These are phyloP conservation scores for Hydrophis major DNA, from an alignment of 2,797 vertebrate genomes.

Conservation along the genomic window DNA sequence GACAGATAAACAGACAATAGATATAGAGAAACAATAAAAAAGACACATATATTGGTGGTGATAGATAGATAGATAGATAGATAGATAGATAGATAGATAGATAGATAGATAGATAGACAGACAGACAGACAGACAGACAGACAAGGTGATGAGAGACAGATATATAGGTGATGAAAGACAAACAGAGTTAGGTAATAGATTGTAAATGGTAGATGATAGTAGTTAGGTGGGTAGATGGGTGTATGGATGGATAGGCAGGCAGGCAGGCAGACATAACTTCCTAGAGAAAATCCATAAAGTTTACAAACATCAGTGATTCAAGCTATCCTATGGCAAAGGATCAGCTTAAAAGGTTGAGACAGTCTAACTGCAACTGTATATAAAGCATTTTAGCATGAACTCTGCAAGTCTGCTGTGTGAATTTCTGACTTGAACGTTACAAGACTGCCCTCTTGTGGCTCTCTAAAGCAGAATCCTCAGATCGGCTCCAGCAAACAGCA, in stretches of 20 bases:
- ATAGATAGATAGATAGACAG: too few relatives aligned
- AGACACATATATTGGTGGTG: too few relatives aligned
- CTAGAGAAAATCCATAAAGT: not conserved
- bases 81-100: too few relatives aligned
- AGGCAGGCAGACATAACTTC: not conserved
- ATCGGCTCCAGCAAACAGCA: not conserved
- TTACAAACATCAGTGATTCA: not conserved
- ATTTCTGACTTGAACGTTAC: not conserved
- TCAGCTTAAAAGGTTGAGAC: not conserved
- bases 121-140: too few relatives aligned
- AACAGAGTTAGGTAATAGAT: not conserved
- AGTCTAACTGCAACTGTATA: not conserved
- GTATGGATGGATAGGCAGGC: too few relatives aligned
- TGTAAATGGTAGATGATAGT: too few relatives aligned
- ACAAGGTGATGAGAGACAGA: too few relatives aligned
- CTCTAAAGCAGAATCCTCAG: not conserved
- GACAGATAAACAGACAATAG: not conserved
- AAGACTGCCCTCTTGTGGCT: conserved; percentile 59
- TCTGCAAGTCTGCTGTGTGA: fast-evolving
- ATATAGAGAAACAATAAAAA: too few relatives aligned
- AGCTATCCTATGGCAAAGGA: not conserved
- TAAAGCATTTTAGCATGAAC: not conserved
- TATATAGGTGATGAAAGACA: too few relatives aligned
- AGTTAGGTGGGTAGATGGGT: too few relatives aligned
- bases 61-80: too few relatives aligned